phyloP scores from a whole-genome alignment of 2,888 invertebrate species.

The Polymixis flavicincta region DNA sequence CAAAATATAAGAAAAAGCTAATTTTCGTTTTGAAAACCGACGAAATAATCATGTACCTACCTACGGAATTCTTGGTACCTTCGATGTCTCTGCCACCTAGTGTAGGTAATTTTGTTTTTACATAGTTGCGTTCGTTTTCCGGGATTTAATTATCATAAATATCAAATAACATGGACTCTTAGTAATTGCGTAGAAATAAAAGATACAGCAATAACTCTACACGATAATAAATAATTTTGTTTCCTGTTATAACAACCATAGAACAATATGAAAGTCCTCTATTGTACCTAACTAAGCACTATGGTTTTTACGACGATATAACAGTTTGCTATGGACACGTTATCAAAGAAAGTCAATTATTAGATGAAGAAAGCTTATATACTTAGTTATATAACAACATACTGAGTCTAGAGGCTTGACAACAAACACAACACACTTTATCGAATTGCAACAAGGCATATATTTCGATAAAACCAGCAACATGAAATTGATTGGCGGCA shows the following conservation, averaged over 20 bases:
- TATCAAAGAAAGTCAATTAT: background rate
- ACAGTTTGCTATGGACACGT: background rate
- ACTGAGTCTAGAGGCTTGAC: too few species aligned
- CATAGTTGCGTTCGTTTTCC: background rate
- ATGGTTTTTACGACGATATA: background rate
- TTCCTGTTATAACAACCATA: constrained; percentile 1
- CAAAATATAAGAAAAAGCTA: too few species aligned
- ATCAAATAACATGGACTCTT: background rate
- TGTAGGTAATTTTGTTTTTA: too few species aligned
- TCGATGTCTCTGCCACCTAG: too few species aligned
- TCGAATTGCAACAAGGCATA: too few species aligned
- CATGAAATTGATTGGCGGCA: too few species aligned
- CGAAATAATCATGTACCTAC: too few species aligned
- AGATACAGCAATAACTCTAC: background rate
- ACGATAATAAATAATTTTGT: background rate
- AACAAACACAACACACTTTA: too few species aligned
- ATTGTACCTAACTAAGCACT: background rate
- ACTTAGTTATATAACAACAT: background rate
- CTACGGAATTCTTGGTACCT: too few species aligned
- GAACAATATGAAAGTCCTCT: background rate
- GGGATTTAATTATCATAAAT: background rate
- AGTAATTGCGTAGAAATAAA: background rate
- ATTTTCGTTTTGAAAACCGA: too few species aligned
- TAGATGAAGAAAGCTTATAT: background rate
- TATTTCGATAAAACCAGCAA: too few species aligned